Evolutionary conservation across 2,797 vertebrate species (phyloP), one percentile per base, ranked within the genome.

Genomic region (Syngnathus rostellatus): DNA sequence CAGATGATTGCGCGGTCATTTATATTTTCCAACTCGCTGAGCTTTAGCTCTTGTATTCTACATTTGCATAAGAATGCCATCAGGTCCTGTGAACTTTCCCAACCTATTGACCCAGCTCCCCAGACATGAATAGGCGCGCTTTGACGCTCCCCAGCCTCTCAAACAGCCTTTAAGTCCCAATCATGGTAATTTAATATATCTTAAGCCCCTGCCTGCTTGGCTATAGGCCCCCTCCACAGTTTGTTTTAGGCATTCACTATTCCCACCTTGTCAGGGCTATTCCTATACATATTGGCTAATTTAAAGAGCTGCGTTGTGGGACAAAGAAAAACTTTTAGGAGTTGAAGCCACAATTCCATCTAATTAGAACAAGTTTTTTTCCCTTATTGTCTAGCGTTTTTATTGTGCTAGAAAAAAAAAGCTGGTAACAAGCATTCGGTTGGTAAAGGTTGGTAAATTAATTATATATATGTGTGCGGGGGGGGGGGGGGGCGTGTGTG

Each of bases 171-270:
- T 91, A 92, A 94, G 93, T 95, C 93, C 93, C 95, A 96, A 95
- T 97, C 94, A 95, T 94, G 94, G 94, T 96, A 94, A 95, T 98
- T 98, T 97, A 98, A 97, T 97, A 95, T 94, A 95, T 94, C 92
- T 93, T 92, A 93, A 95, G 92, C 92, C 91, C 87, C 92, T 86
- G 85, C 90, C 87, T 90, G 92, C 93, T 94, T 93, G 93, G 37
- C 93, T 92, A 90, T 90, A 91, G 77, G 31, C 31, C 89, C 91
- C 88, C 89, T 92, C 90, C 89, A 83, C 91, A 94, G 93, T 96
- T 95, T 96, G 93, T 95, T 95, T 95, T 93, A 93, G 92, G 87
- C 90, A 93, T 94, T 93, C 91, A 91, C 85, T 82, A 86, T 90
- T 92, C 90, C 93, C 91, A 89, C 90, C 86, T 92, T 90, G 83